Evolutionary conservation across 1,140 invertebrate species (phyloP), one percentile per base, ranked within the genome.

Genomic region (Ips typographus): DNA sequence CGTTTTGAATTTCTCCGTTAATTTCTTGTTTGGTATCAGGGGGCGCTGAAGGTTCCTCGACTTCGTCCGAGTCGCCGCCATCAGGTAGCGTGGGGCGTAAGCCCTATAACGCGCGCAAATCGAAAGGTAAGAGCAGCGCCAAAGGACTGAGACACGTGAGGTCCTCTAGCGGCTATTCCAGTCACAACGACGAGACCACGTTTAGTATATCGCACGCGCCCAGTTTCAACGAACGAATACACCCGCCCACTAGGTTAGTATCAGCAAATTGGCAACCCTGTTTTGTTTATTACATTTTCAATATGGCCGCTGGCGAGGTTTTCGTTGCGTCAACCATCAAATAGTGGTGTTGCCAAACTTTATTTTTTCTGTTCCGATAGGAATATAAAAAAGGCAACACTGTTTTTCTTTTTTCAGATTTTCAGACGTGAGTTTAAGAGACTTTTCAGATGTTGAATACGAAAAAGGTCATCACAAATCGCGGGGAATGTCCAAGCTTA

Each of bases 111-210:
- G 85, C 86, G 55, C 80, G 87, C 37, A 88, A 89, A 75, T 83
- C 85, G 49, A 90, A 90, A 76, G 81, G 82, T 6, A 87, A 87
- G 74, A 81, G 80, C 62, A 82, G 80, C 51, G 84, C 78, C 72
- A 64, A 80, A 39, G 74, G 83, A 57, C 76, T 87, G 74, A 76
- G 88, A 74, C 87, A 90, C 74, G 88, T 90, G 60, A 83, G 90
- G 67, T 90, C 88, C 74, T 90, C 88, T 76, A 89, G 87, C 78
- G 89, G 89, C 4, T 91, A 91, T 77, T 89, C 88, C 67, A 91
- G 88, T 80, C 89, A 91, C 80, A 91, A 90, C 75, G 90, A 91
- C 79, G 90, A 91, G 81, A 91, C 89, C 53, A 91, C 89, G n/a
- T 91, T 91, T 82, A 89, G 87, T 83, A 89, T 89, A 84, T 88